phyloP scores from a whole-genome alignment of 2,113 vertebrate genomes.

The Paratilapia polleni region DNA sequence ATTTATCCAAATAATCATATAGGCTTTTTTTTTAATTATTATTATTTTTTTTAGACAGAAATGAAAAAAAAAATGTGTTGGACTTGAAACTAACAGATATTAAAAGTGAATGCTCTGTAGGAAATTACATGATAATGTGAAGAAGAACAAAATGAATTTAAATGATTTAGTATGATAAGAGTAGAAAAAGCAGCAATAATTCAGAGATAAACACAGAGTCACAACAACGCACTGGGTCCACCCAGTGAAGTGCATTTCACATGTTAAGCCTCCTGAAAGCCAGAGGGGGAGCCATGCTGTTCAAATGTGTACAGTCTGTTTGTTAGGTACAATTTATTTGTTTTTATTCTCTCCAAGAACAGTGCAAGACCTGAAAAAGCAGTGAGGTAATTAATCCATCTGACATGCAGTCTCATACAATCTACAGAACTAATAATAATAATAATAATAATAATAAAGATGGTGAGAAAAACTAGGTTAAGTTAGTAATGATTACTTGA shows the following conservation, averaged over 20 bases:
- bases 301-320: background rate
- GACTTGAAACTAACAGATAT: background rate
- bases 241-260: constrained; percentile 1
- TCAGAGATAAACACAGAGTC: background rate
- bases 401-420: background rate
- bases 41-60: background rate
- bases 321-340: background rate
- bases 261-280: constrained; percentile 39
- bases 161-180: background rate
- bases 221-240: constrained; percentile 1
- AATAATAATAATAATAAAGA: background rate
- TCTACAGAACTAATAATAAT: background rate
- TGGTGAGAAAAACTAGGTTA: background rate
- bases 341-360: constrained; percentile 1
- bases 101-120: background rate
- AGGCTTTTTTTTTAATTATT: too few relatives aligned
- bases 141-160: background rate
- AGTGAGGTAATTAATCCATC: background rate
- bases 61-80: background rate
- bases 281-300: constrained; percentile 59
- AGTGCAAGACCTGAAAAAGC: background rate
- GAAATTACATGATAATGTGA: background rate
- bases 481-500: background rate
- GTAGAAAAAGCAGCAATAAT: background rate
- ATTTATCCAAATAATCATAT: background rate